A percentile compares a stretch with the other conserved stretches of the same genome.
Evolutionary conservation across 2,113 vertebrate genomes (phyloP).

Genomic region (Serinus canaria): DNA sequence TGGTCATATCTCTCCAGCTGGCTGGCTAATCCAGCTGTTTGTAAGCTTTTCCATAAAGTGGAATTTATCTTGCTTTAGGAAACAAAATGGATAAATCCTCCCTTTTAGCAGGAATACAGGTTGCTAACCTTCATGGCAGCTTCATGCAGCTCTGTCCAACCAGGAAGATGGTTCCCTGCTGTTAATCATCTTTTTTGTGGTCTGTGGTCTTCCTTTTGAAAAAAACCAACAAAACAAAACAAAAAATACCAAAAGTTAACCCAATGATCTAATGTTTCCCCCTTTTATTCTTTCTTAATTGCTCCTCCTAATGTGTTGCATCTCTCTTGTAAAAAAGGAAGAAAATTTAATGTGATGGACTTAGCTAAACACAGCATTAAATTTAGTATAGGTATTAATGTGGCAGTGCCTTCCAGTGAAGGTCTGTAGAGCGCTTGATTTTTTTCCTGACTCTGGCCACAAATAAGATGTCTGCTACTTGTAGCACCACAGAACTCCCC

Average conservation of each 20-base stretch:
- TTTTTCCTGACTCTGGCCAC: not conserved
- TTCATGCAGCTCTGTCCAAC: not conserved
- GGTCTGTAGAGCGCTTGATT: not conserved
- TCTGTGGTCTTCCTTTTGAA: not conserved
- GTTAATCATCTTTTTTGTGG: not conserved
- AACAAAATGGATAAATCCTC: not conserved
- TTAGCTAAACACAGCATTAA: not conserved
- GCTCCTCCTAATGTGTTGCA: not conserved
- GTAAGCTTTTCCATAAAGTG: not conserved
- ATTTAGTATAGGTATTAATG: not conserved
- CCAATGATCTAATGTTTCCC: rapidly evolving
- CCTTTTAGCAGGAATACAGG: not conserved
- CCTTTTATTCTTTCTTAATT: not conserved
- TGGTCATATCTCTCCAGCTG: not conserved
- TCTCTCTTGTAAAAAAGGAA: not conserved
- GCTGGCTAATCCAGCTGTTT: not conserved
- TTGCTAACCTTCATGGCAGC: not conserved
- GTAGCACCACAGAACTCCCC: not conserved
- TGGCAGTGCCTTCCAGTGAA: not conserved
- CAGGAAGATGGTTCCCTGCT: not conserved
- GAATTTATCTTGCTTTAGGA: not conserved
- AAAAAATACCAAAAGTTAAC: not conserved
- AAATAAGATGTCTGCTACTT: not conserved
- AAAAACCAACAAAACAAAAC: not conserved
- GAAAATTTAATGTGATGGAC: not conserved